phyloP scores from a whole-genome alignment of 2,113 vertebrate genomes.

The Passer montanus region DNA sequence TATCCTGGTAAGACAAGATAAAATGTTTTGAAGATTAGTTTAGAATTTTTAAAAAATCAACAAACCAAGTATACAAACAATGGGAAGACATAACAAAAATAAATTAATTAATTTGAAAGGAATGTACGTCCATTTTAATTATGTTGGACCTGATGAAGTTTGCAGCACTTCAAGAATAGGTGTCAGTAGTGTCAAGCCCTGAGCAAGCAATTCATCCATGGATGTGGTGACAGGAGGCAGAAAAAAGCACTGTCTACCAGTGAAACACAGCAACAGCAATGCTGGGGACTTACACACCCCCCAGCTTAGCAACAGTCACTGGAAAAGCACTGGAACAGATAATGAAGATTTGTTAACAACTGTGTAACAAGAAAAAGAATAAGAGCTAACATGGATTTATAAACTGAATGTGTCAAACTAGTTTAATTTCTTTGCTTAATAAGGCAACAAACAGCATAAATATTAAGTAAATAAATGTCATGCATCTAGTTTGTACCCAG shows the following conservation, averaged over 20 bases:
- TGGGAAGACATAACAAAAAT: background rate
- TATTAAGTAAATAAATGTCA: background rate
- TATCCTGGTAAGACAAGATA: slow-evolving; percentile 44
- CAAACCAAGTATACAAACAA: background rate
- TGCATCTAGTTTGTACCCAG: background rate
- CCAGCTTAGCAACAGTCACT: background rate
- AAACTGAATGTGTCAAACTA: background rate
- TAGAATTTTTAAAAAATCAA: background rate
- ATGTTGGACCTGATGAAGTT: background rate
- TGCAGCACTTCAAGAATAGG: background rate
- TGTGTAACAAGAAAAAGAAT: background rate
- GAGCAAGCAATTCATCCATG: background rate
- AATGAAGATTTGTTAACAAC: background rate
- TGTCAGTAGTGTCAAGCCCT: background rate
- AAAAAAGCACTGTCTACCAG: background rate
- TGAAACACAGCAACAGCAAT: background rate
- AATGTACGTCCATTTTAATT: background rate
- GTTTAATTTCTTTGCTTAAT: background rate
- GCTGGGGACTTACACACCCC: background rate
- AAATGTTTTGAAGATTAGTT: slow-evolving; percentile 38
- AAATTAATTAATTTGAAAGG: background rate
- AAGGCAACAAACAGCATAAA: background rate
- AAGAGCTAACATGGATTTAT: background rate
- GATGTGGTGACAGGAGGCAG: background rate
- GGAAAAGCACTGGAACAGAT: background rate